These are phyloP conservation scores for Prolemur simus DNA, from an alignment of 2,113 vertebrate genomes.

Conservation along the genomic window DNA sequence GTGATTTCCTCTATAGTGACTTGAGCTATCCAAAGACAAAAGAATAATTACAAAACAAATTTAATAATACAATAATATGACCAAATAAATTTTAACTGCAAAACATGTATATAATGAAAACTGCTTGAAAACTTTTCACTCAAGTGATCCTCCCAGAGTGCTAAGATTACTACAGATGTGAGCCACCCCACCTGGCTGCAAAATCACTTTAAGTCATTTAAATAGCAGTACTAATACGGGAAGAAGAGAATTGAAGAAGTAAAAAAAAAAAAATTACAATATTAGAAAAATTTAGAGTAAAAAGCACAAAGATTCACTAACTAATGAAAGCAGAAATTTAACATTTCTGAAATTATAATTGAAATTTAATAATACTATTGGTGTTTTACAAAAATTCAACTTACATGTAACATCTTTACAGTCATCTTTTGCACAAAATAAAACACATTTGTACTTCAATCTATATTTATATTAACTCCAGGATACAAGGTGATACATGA, in stretches of 20 bases:
- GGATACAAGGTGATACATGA: background rate
- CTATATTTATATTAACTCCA: slow-evolving; percentile 25
- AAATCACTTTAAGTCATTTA: background rate
- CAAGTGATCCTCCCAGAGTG: too few relatives aligned
- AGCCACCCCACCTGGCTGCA: background rate
- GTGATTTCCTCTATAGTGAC: slow-evolving; percentile 98
- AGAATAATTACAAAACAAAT: slow-evolving; percentile 44
- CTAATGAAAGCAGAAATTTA: background rate
- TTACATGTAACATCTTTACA: background rate
- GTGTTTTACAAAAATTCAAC: background rate
- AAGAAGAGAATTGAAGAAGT: background rate
- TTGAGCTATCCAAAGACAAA: slow-evolving; percentile 88
- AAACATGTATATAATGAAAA: slow-evolving; percentile 1
- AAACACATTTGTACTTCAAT: slow-evolving; percentile 8
- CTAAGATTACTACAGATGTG: too few relatives aligned
- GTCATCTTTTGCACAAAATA: slow-evolving; percentile 7
- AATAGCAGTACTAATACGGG: background rate
- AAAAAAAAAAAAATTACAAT: background rate
- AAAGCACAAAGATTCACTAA: background rate
- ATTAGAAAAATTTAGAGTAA: background rate
- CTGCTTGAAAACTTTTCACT: background rate
- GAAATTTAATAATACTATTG: background rate
- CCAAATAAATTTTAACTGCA: slow-evolving; percentile 53
- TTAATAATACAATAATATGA: background rate
- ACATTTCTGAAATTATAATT: background rate